Base-by-base conservation (phyloP, 1,140 invertebrate genomes). In the Fopius arisanus region DNA sequence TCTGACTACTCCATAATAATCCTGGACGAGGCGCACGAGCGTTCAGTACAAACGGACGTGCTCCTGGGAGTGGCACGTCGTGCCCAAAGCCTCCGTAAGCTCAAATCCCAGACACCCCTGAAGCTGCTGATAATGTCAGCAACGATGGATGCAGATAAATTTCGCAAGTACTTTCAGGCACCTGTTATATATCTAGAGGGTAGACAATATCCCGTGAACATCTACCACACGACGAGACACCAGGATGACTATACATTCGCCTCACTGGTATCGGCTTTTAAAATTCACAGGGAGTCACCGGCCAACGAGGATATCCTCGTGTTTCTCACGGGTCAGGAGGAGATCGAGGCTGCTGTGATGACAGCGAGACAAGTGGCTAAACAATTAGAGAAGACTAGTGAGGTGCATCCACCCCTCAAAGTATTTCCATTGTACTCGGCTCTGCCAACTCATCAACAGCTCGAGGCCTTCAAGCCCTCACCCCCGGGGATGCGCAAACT, bases 321-420 rank as follows among this genome's bases (percentile, higher is more conserved):
- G n/a, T 99, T 99, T 89, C 89, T 99, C 59, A 99, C 98, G 74
- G 98, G 98, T 3, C 97, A 99, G 89, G 98, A 99, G 86, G 98
- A 99, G 91, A 99, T 99, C 78, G 97, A 99, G 89, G 91, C 93
- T 2, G 91, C 96, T 71, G 94, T 92, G 41, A 88, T 91, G 71
- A 93, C 92, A 81, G 94, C 97, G 1, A 90, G 91, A 78, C 90
- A 94, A 79, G 91, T 96, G 70, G 90, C 91, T 4, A 94, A 93
- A 84, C 92, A 90, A 81, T 81, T 90, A 70, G 85, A 90, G 7
- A 59, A 59, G 12, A 59, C 54, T 5, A 87, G 88, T 0, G 86
- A 89, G 75, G 88, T 88, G 16, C 84, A 84, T 73, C 89, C 90
- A 1, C 81, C 86, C 10, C 79, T 98, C 63, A 90, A 91, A 79